phyloP scores from a whole-genome alignment of 2,888 invertebrate species.

The Caenorhabditis afra region DNA sequence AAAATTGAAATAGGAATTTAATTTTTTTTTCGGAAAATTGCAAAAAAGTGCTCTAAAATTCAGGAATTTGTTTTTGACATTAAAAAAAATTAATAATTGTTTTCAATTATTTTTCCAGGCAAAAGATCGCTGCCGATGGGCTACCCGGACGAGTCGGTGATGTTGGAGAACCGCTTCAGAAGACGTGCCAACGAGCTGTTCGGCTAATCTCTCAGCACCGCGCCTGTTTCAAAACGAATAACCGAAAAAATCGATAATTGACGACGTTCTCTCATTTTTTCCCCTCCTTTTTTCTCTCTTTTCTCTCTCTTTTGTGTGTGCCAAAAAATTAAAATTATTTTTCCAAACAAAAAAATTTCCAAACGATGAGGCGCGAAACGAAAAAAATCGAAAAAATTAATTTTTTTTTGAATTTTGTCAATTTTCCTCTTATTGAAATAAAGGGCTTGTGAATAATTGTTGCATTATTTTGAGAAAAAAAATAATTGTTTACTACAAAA shows the following conservation, averaged over 20 bases:
- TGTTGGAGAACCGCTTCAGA: slow-evolving; percentile 41
- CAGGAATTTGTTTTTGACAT: no score
- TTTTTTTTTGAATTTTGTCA: no score
- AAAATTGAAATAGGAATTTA: no score
- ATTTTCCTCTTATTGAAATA: no score
- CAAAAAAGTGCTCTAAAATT: no score
- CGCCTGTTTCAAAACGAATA: no score
- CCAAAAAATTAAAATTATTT: neutral
- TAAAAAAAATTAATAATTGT: no score
- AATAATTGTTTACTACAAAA: no score
- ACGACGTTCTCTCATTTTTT: neutral
- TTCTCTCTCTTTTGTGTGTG: no score
- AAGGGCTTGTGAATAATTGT: slow-evolving; percentile 11
- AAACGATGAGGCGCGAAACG: slow-evolving; percentile 14
- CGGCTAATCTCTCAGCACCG: no score
- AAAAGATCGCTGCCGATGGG: slow-evolving; percentile 33
- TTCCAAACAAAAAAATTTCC: neutral
- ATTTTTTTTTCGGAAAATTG: no score
- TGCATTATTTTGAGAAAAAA: no score
- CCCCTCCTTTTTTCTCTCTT: neutral
- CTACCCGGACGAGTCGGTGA: slow-evolving; percentile 27
- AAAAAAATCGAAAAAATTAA: neutral
- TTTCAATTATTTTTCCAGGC: slow-evolving; percentile 16
- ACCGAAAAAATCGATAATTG: neutral
- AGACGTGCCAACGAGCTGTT: slow-evolving; percentile 50